phyloP scores from a whole-genome alignment of 1,140 invertebrate species.

The Zaprionus capensis region DNA sequence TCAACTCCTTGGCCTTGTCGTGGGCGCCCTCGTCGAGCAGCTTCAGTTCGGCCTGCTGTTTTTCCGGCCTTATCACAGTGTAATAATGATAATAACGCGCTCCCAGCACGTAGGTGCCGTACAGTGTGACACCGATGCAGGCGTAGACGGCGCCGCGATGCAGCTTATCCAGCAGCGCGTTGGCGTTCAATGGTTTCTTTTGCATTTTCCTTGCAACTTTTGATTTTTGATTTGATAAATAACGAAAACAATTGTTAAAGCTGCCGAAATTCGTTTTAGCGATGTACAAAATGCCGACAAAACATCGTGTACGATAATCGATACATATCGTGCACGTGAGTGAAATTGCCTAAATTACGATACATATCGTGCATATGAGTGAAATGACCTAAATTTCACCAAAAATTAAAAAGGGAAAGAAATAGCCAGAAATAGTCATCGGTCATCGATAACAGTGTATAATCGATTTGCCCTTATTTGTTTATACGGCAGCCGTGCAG shows the following conservation, averaged over 20 bases:
- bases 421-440: background rate
- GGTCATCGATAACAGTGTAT: conserved; percentile 14
- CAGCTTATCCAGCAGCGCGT: conserved; percentile 82
- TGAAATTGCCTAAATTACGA: background rate
- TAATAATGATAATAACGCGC: conserved; percentile 84
- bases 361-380: background rate
- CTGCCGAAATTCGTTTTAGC: background rate
- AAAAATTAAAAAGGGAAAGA: background rate
- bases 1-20: conserved; percentile 80
- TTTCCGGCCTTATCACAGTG: conserved; percentile 83
- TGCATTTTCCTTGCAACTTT: conserved; percentile 54
- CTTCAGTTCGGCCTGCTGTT: conserved; percentile 76
- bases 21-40: conserved; percentile 71
- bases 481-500: conserved; percentile 26
- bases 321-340: background rate
- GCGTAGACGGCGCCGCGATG: conserved; percentile 85
- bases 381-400: conserved; percentile 6
- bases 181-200: conserved; percentile 75
- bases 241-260: background rate
- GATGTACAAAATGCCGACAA: conserved; percentile 1
- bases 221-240: background rate
- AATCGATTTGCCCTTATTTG: conserved; percentile 37
- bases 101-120: conserved; percentile 83
- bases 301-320: background rate
- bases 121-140: conserved; percentile 85